phyloP scores from a whole-genome alignment of 2,888 invertebrate genomes.

The Diaperis boleti region DNA sequence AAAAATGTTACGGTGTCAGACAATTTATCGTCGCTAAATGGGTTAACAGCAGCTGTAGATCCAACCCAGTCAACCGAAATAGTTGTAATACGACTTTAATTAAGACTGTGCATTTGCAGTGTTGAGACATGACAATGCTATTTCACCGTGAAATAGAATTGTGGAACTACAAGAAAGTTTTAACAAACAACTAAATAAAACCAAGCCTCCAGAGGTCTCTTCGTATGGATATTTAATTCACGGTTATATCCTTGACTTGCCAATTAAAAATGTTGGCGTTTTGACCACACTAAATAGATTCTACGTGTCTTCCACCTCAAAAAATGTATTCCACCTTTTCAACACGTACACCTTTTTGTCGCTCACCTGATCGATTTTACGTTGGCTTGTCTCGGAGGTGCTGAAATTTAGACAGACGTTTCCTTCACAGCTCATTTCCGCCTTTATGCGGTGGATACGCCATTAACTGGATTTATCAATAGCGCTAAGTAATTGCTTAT shows the following conservation, averaged over 20 bases:
- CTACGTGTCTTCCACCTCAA: too few relatives aligned
- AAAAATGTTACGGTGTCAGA: not conserved
- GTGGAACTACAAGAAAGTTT: not conserved
- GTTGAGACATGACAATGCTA: not conserved
- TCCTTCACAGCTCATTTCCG: slow-evolving; percentile 34
- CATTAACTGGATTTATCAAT: slow-evolving; percentile 32
- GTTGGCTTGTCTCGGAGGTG: slow-evolving; percentile 15
- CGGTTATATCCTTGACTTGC: too few relatives aligned
- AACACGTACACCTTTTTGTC: too few relatives aligned
- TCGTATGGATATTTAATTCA: too few relatives aligned
- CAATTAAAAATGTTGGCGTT: too few relatives aligned
- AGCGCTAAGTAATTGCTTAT: slow-evolving; percentile 37
- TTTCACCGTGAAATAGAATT: not conserved
- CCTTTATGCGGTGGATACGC: slow-evolving; percentile 23
- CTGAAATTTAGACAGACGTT: slow-evolving; percentile 34
- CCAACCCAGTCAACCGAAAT: slow-evolving; percentile 4
- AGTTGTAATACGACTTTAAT: slow-evolving; percentile 3
- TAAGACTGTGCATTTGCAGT: not conserved
- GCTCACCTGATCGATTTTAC: slow-evolving; percentile 18
- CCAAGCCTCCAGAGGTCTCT: too few relatives aligned
- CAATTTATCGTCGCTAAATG: slow-evolving; percentile 3
- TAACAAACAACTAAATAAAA: not conserved
- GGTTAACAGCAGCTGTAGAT: slow-evolving; percentile 2
- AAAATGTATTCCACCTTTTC: too few relatives aligned
- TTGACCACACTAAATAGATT: too few relatives aligned